These are phyloP conservation scores for Teleogryllus occipitalis DNA, from an alignment of 1,140 invertebrate species.

Conservation along the genomic window DNA sequence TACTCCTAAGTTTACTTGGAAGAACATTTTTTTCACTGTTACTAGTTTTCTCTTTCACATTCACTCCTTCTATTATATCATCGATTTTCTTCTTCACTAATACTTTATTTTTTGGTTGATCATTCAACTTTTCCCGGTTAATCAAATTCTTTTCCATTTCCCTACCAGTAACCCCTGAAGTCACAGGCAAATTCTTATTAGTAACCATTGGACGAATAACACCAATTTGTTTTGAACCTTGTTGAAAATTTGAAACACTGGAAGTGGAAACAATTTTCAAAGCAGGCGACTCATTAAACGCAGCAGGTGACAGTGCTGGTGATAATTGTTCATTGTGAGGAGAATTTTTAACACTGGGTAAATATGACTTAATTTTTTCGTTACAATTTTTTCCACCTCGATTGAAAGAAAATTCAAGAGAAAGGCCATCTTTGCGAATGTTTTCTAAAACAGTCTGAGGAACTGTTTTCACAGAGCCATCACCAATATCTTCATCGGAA, in stretches of 20 bases:
- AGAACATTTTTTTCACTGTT: not conserved
- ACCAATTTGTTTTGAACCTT: constrained; percentile 45
- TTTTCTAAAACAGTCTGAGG: constrained; percentile 53
- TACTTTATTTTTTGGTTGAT: constrained; percentile 44
- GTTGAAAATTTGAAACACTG: constrained; percentile 28
- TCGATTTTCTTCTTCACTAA: constrained; percentile 30
- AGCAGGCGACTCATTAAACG: constrained; percentile 15
- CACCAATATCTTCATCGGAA: constrained; percentile 31
- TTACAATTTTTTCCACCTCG: constrained; percentile 24
- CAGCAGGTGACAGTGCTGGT: constrained; percentile 33
- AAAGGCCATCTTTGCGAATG: constrained; percentile 55
- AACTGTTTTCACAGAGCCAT: constrained; percentile 37
- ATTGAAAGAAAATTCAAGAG: constrained; percentile 51
- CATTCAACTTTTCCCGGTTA: constrained; percentile 54
- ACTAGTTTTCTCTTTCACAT: constrained; percentile 9
- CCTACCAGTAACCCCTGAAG: constrained; percentile 44
- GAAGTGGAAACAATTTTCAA: constrained; percentile 31
- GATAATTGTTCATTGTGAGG: constrained; percentile 27
- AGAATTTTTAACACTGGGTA: constrained; percentile 38
- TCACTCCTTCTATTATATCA: not conserved
- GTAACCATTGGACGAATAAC: constrained; percentile 47
- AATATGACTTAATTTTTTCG: constrained; percentile 37
- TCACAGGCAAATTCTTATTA: constrained; percentile 17
- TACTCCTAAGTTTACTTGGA: constrained; percentile 38
- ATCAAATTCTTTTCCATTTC: constrained; percentile 64